Evolutionary conservation across 2,888 invertebrate species (phyloP).

Genomic region (Notocelia uddmanniana): DNA sequence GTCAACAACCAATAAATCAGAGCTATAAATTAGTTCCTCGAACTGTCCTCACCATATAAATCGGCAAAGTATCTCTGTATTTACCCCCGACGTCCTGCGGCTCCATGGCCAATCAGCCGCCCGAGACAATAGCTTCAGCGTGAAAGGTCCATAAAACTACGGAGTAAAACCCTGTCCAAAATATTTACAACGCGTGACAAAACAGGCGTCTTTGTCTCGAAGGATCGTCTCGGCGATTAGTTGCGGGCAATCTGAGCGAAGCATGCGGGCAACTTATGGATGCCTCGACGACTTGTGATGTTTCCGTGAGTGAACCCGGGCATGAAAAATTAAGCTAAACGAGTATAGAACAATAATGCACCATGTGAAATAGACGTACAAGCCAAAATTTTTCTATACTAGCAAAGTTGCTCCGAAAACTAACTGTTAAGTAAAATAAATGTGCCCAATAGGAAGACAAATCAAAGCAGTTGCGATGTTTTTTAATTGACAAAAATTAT

Average conservation of each 20-base stretch:
- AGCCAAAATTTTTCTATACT: neutral
- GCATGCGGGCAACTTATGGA: conserved; percentile 66
- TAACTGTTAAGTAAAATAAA: neutral
- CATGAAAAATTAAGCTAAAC: neutral
- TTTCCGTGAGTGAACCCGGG: neutral
- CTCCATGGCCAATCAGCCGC: conserved; percentile 75
- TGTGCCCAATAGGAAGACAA: neutral
- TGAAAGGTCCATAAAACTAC: conserved; percentile 82
- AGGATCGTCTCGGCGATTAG: conserved; percentile 79
- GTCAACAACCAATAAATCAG: conserved; percentile 42
- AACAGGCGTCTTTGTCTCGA: conserved; percentile 74
- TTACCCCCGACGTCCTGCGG: conserved; percentile 55
- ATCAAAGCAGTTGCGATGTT: neutral
- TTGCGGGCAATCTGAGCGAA: conserved; percentile 70
- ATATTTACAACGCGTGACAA: conserved; percentile 85
- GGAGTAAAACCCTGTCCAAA: conserved; percentile 80
- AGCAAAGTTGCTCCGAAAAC: neutral
- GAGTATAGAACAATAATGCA: neutral
- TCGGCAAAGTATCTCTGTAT: conserved; percentile 18
- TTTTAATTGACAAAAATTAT: neutral
- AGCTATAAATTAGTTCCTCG: conserved; percentile 35
- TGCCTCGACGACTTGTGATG: neutral
- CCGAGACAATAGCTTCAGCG: conserved; percentile 78
- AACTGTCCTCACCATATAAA: conserved; percentile 41
- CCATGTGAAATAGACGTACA: neutral